Conservation (phyloP, 1,140 invertebrate genomes). For the Drosophila ohnishii region DNA sequence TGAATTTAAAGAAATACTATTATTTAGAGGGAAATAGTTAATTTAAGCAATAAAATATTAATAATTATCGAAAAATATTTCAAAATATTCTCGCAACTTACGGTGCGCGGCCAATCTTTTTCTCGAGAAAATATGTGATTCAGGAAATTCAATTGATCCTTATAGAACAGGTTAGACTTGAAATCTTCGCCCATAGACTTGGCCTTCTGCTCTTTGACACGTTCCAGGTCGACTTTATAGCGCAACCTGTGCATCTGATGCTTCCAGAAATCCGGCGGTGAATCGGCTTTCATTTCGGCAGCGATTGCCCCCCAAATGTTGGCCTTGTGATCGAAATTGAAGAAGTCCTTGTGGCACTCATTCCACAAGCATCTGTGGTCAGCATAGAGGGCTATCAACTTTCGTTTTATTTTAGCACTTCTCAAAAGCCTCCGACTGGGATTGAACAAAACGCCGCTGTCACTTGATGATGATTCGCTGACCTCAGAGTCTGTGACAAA, state of each 20-base stretch:
- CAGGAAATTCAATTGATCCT: slow-evolving; percentile 41
- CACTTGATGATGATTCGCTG: not conserved
- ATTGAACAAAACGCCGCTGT: not conserved
- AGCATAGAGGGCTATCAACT: slow-evolving; percentile 55
- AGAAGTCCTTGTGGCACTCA: slow-evolving; percentile 51
- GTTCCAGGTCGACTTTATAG: slow-evolving; percentile 49
- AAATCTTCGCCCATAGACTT: not conserved
- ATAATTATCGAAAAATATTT: too few relatives aligned
- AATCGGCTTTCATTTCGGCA: slow-evolving; percentile 35
- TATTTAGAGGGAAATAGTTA: too few relatives aligned
- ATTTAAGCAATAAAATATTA: too few relatives aligned
- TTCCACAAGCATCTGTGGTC: slow-evolving; percentile 61
- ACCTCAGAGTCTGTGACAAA: not conserved
- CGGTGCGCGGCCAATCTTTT: not conserved
- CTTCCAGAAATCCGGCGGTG: slow-evolving; percentile 49
- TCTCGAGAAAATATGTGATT: slow-evolving; percentile 49
- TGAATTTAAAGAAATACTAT: too few relatives aligned
- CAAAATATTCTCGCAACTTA: not conserved
- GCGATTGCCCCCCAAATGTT: slow-evolving; percentile 56
- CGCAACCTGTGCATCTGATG: slow-evolving; percentile 39
- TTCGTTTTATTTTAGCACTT: slow-evolving; percentile 11
- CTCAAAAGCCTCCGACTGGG: not conserved
- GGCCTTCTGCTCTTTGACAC: slow-evolving; percentile 24
- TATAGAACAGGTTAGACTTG: slow-evolving; percentile 23
- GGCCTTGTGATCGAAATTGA: slow-evolving; percentile 43